Evolutionary conservation across 2,113 vertebrate genomes (phyloP).

Genomic region (Anarrhichthys ocellatus): DNA sequence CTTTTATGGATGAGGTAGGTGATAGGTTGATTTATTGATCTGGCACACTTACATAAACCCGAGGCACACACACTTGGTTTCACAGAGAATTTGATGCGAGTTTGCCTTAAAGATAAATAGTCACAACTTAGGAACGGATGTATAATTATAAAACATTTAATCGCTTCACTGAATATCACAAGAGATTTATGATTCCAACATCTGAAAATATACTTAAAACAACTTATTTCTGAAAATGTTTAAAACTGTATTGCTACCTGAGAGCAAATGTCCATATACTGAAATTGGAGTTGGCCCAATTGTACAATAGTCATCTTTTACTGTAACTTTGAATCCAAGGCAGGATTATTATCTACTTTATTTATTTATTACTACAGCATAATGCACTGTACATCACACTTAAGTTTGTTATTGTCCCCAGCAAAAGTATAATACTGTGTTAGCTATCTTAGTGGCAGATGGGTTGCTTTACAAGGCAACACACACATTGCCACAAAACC

Average conservation of each 20-base stretch:
- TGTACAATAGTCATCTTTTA: neutral
- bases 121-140: neutral
- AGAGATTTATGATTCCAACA: neutral
- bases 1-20: constrained; percentile 17
- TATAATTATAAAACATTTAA: neutral
- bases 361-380: neutral
- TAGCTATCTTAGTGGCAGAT: constrained; percentile 21
- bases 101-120: neutral
- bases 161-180: neutral
- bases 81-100: neutral
- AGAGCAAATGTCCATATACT: neutral
- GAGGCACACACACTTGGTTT: constrained; percentile 13
- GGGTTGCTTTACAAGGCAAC: constrained; percentile 34
- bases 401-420: neutral
- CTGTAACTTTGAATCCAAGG: neutral
- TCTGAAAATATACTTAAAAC: neutral
- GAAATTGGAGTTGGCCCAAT: neutral
- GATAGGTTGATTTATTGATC: constrained; percentile 58
- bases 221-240: neutral
- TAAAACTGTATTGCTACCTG: neutral
- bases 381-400: neutral
- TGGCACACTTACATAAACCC: constrained; percentile 22
- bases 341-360: neutral
- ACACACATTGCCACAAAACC: constrained; percentile 22
- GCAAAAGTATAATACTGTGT: constrained; percentile 5